Base-by-base conservation (phyloP, 2,113 vertebrate species). In the Pomatorhinus ruficollis region DNA sequence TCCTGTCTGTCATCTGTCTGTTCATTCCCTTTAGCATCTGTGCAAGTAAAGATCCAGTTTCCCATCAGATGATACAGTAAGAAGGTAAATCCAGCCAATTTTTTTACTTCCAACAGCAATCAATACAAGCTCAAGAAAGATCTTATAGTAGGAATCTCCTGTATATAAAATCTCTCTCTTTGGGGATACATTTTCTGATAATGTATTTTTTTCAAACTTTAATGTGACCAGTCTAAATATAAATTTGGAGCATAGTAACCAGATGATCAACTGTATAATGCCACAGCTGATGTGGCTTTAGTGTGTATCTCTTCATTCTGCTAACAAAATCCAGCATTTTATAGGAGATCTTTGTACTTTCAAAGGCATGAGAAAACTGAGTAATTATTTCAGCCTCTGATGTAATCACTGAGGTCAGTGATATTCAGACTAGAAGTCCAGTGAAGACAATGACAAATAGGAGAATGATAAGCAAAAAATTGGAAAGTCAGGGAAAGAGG, bases 251-350 rank as follows among this genome's bases (percentile, higher is more conserved):
- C 18, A 61, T 5, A 84, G 68, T 24, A 70, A 74, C 6, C 24
- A 75, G n/a, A 21, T 44, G 35, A 83, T 52, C 47, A 59, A 1
- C 8, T 44, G 18, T 56, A 83, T 37, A 75, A 64, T 50, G 31
- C 3, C 0, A 0, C 15, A 86, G 30, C 11, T 53, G 28, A 39
- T 52, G 5, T 37, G 23, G 4, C n/a, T 70, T 28, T 37, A 20
- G 19, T 37, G 27, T 28, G 3, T 24, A 45, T 25, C 15, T 63
- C 20, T 83, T 86, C 25, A 53, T 30, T 45, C 22, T 72, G 4
- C 53, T 60, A 35, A 42, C 1, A 50, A 90, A 92, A 83, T 35
- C 6, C 31, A 83, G 9, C 24, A 35, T 56, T 76, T 92, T 44
- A 24, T 8, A 65, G n/a, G 19, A 60, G 3, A 53, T 4, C 9